Percentiles rank a stretch among this genome's conserved stretches.
Evolutionary conservation across 2,113 vertebrate genomes (phyloP).

Genomic region (Microcebus griseorufus): DNA sequence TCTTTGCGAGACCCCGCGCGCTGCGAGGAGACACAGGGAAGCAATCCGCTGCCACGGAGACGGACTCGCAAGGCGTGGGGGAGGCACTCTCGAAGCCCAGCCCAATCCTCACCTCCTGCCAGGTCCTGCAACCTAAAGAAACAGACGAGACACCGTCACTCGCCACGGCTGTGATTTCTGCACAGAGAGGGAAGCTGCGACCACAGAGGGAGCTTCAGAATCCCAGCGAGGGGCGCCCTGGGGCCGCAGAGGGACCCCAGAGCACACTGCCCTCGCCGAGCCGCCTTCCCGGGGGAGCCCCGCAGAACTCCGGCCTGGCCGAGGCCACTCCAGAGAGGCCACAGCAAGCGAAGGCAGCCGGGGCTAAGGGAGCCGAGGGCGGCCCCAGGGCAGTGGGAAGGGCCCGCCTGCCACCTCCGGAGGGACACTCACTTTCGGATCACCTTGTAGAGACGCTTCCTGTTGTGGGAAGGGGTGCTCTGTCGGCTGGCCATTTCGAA

Average conservation of each 20-base stretch:
- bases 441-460: constrained; percentile 92
- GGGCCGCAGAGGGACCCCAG: no score
- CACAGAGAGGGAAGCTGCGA: no score
- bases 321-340: neutral
- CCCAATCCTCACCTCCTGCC: constrained; percentile 89
- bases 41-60: rapidly evolving
- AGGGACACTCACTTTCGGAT: constrained; percentile 90
- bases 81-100: rapidly evolving
- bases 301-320: neutral
- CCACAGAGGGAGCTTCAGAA: no score
- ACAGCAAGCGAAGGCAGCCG: no score
- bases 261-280: no score
- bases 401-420: rapidly evolving
- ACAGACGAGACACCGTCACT: neutral
- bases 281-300: rapidly evolving
- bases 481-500: constrained; percentile 87
- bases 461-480: constrained; percentile 87
- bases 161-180: rapidly evolving
- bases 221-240: no score
- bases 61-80: rapidly evolving
- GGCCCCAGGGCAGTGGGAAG: rapidly evolving
- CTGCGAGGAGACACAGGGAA: rapidly evolving
- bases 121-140: constrained; percentile 90
- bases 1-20: rapidly evolving
- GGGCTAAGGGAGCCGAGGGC: neutral